phyloP scores from a whole-genome alignment of 1,140 invertebrate species.

The Philopotamus ludificatus region DNA sequence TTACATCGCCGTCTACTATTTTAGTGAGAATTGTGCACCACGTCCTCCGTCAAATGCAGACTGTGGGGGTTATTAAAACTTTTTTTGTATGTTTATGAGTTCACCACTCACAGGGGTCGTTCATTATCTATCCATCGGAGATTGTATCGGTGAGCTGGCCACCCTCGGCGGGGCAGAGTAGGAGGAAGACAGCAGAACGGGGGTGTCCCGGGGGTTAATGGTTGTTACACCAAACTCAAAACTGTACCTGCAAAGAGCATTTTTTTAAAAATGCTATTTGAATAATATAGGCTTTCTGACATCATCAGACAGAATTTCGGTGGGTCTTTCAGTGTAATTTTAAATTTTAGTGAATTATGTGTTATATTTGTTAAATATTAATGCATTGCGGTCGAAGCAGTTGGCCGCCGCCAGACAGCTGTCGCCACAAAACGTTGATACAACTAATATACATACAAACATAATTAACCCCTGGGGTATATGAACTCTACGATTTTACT shows the following conservation, averaged over 20 bases:
- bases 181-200: slow-evolving; percentile 4
- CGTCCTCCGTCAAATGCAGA: slow-evolving; percentile 24
- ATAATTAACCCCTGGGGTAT: neutral
- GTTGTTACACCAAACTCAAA: neutral
- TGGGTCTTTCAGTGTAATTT: too few relatives aligned
- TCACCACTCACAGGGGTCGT: slow-evolving; percentile 16
- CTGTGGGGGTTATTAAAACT: slow-evolving; percentile 27
- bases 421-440: slow-evolving; percentile 1
- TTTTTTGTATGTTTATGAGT: slow-evolving; percentile 34
- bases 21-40: slow-evolving; percentile 3
- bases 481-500: neutral
- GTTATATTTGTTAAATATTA: too few relatives aligned
- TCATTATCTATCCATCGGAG: slow-evolving; percentile 38
- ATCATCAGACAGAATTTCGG: too few relatives aligned
- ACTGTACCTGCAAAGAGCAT: too few relatives aligned
- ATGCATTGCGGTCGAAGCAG: too few relatives aligned
- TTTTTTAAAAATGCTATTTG: too few relatives aligned
- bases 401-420: slow-evolving; percentile 8
- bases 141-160: slow-evolving; percentile 26
- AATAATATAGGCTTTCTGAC: too few relatives aligned
- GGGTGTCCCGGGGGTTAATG: neutral
- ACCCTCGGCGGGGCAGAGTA: neutral
- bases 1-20: neutral
- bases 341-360: too few relatives aligned
- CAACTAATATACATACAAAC: slow-evolving; percentile 1